Evolutionary conservation across 2,888 invertebrate species (phyloP), one percentile per base, ranked within the genome.

Genomic region (Merodon equestris): DNA sequence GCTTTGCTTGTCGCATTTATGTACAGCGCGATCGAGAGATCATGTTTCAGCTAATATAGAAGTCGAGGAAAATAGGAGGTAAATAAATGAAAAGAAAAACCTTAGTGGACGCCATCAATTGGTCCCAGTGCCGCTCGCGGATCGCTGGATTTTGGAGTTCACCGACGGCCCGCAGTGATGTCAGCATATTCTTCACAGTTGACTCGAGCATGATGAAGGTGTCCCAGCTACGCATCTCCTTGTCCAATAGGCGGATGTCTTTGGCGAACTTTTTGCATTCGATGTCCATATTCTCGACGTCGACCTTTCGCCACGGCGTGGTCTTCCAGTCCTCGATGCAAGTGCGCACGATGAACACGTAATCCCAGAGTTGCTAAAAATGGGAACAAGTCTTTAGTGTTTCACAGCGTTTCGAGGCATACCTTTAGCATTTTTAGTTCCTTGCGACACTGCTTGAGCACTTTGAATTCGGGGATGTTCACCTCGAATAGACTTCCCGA

Each of bases 251-350:
- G 85, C 96, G 91, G 68, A 97, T 95, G 88, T 97, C 97, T 89
- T 98, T 98, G 1, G 97, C 96, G 88, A 98, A 98, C 87, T 97
- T 97, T 88, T 98, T 98, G 88, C 98, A 98, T 89, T 98, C 98
- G 83, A 98, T 96, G 86, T 98, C 98, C 97, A 98, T 98, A 85
- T 97, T 97, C 89, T 98, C 98, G 44, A 98, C 97, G 86, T 98
- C 97, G 76, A 98, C 97, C 87, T 97, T 96, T 67, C 96, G 92
- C 98, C 98, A 98, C 0, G 96, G 96, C 0, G 98, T 98, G 0
- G 95, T 97, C 89, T 98, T 98, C 98, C 98, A 98, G 86, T 97
- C 97, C 85, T 97, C 95, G 72, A 98, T 96, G 85, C 96, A 95
- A 2, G 96, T 95, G 83, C 93, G 93, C 1, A 98, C 97, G 83